Evolutionary conservation across 2,797 vertebrate genomes (phyloP), one percentile per base, ranked within the genome.

Genomic region (Sebastes vulpes): DNA sequence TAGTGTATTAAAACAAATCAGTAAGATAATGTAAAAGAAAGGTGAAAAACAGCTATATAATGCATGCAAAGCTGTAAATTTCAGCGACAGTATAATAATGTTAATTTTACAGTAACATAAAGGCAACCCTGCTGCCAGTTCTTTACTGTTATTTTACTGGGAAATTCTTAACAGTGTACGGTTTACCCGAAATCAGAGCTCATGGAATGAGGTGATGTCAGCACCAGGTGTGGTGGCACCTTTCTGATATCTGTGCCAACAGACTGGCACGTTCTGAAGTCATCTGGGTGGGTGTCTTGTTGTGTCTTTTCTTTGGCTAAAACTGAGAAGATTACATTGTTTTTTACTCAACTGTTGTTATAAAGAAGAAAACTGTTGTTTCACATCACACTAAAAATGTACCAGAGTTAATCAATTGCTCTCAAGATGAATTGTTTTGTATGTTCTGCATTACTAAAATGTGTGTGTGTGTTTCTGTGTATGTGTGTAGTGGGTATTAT

Each of bases 151-250:
- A 35, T 35, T 35, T 35, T 35, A 35, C 32, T 35, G 2, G 32
- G 32, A 35, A 35, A 35, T 35, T 35, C 32, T 35, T 35, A 35
- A 2, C 32, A 35, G 32, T 35, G 32, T 35, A 35, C 35, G 90
- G 94, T 94, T 92, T 91, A 92, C 86, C 68, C 12, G 78, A 95
- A 95, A 96, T 94, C 88, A 95, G 94, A 95, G 92, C 88, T 86
- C 73, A 83, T 82, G 88, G 93, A 94, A 94, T 94, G 93, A 92
- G 84, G 65, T 92, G 89, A 93, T 79, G 83, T 93, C 92, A 92
- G 82, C 79, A 82, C 92, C 32, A 94, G 94, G 92, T 94, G 88
- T 89, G 89, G 65, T 69, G 59, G 69, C 64, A 66, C 59, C 79
- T 84, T 68, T 90, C 60, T 84, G 65, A 85, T 79, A 60, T 65